Percentiles rank a stretch among this genome's conserved stretches.
Evolutionary conservation across 2,113 vertebrate genomes (phyloP).

Genomic region (Phylloscopus trochilus): DNA sequence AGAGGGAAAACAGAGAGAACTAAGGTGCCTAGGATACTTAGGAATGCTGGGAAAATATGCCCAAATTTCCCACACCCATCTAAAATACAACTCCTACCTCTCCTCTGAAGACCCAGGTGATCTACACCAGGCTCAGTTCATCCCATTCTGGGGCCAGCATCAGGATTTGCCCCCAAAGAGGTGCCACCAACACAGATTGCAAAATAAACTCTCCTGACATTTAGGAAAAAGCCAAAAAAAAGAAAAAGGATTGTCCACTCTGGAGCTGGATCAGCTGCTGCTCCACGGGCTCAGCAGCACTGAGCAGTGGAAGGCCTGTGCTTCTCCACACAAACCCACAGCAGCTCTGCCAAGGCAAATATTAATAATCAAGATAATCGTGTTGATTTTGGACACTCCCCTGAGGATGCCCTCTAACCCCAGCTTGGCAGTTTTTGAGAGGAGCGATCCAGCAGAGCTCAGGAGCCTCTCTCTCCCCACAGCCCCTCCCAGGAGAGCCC

Average conservation of each 20-base stretch:
- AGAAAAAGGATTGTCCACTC: not conserved
- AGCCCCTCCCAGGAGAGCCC: not conserved
- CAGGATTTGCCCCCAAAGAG: not conserved
- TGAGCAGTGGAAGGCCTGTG: not conserved
- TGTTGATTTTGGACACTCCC: conserved; percentile 47
- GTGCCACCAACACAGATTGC: not conserved
- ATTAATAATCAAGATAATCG: conserved; percentile 20
- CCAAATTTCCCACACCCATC: not conserved
- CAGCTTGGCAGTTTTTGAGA: not conserved
- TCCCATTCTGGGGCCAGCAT: accelerated
- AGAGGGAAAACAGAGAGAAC: not conserved
- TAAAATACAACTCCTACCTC: not conserved
- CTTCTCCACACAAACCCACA: not conserved
- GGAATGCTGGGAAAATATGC: not conserved
- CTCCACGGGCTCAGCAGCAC: not conserved
- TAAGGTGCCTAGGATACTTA: not conserved
- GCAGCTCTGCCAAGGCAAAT: conserved; percentile 27
- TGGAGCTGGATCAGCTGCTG: not conserved
- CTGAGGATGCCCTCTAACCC: conserved; percentile 15
- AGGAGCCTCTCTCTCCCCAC: not conserved
- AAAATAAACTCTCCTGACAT: not conserved
- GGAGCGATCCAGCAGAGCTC: not conserved
- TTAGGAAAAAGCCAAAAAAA: not conserved
- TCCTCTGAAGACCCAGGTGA: not conserved
- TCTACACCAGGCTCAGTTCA: not conserved